Percentiles rank a stretch among this genome's conserved stretches.
Conservation (phyloP, 1,140 invertebrate species). For the Dermatophagoides farinae region DNA sequence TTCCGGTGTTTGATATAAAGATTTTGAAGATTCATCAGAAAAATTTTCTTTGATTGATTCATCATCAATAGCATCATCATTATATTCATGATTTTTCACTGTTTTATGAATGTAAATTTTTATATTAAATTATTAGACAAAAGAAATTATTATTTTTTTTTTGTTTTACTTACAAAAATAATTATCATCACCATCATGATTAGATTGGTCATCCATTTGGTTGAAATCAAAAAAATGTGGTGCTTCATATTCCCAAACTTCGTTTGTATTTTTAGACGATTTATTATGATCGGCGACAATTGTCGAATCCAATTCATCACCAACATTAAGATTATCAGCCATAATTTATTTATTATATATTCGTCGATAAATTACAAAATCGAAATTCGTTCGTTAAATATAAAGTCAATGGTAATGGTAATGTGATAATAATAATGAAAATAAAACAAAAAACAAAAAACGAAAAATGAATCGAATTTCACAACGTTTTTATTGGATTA, state of each 20-base stretch:
- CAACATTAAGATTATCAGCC: too few species aligned
- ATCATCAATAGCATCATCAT: background rate
- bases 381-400: too few species aligned
- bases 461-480: too few species aligned
- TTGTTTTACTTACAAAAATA: constrained; percentile 6
- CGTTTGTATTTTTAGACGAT: background rate
- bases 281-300: background rate
- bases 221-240: constrained; percentile 2
- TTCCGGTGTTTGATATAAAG: background rate
- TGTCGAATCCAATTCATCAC: background rate
- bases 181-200: background rate
- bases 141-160: too few species aligned
- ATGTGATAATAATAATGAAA: too few species aligned
- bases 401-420: too few species aligned
- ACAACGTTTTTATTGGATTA: too few species aligned
- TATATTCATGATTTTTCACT: background rate
- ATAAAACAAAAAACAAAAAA: too few species aligned
- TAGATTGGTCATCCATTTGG: background rate
- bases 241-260: constrained; percentile 5
- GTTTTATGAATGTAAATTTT: too few species aligned
- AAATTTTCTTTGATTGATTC: background rate
- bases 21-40: background rate
- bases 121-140: too few species aligned
- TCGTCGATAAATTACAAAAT: too few species aligned
- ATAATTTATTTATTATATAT: too few species aligned